Percentiles rank a stretch among this genome's conserved stretches.
Evolutionary conservation across 2,113 vertebrate genomes (phyloP).

Genomic region (Perca fluviatilis): DNA sequence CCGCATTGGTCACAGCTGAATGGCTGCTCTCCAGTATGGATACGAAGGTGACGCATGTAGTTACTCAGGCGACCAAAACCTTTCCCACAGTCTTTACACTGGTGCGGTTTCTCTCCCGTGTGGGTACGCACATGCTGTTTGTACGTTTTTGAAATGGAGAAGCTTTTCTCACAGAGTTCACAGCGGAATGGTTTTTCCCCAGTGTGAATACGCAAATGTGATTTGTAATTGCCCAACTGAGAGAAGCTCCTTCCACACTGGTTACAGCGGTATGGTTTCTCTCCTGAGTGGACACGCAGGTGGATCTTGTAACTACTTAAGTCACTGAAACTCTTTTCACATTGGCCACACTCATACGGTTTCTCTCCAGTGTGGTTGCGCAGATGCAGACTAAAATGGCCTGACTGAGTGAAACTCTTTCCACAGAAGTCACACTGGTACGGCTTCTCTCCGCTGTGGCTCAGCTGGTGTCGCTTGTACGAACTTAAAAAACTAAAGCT

Average conservation of each 20-base stretch:
- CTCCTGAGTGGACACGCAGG: slow-evolving; percentile 48
- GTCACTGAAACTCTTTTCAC: slow-evolving; percentile 48
- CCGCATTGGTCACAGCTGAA: slow-evolving; percentile 53
- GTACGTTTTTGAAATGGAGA: slow-evolving; percentile 50
- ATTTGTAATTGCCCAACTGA: slow-evolving; percentile 51
- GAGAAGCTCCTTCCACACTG: slow-evolving; percentile 57
- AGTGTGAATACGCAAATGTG: slow-evolving; percentile 47
- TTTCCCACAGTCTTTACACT: slow-evolving; percentile 51
- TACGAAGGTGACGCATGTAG: slow-evolving; percentile 45
- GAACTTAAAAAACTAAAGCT: slow-evolving; percentile 59
- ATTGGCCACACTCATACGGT: slow-evolving; percentile 36
- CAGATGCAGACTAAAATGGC: slow-evolving; percentile 53
- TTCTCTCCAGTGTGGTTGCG: slow-evolving; percentile 60
- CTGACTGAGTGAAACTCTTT: slow-evolving; percentile 57
- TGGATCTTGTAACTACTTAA: slow-evolving; percentile 49
- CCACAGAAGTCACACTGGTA: slow-evolving; percentile 65
- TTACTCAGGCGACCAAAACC: slow-evolving; percentile 48
- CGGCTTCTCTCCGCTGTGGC: slow-evolving; percentile 61
- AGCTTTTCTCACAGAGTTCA: slow-evolving; percentile 49
- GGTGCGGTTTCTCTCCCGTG: slow-evolving; percentile 43
- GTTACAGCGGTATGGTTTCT: slow-evolving; percentile 51
- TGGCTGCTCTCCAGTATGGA: slow-evolving; percentile 53
- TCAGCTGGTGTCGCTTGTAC: slow-evolving; percentile 56
- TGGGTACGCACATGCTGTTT: slow-evolving; percentile 50
- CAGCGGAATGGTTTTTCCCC: slow-evolving; percentile 51